phyloP scores from a whole-genome alignment of 2,113 vertebrate species.

The Marmota monax region DNA sequence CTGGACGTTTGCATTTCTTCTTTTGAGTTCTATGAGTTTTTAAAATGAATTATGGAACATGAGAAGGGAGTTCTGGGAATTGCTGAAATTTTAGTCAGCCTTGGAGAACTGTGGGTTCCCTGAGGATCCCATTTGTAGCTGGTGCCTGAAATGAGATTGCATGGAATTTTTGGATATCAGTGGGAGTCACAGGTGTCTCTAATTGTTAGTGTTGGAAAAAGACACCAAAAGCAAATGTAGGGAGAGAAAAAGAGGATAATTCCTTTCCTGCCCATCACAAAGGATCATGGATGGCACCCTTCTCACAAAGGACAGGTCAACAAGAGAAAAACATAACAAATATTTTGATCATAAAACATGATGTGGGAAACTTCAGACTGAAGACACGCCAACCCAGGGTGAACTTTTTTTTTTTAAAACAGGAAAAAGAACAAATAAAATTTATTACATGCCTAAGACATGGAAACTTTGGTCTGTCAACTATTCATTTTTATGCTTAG shows the following conservation, averaged over 20 bases:
- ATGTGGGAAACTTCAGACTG: background rate
- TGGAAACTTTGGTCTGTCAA: background rate
- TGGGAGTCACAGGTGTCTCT: background rate
- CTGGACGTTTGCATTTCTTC: too few relatives aligned
- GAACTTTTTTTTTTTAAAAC: background rate
- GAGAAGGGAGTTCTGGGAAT: background rate
- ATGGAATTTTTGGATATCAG: background rate
- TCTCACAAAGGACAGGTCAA: background rate
- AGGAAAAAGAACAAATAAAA: background rate
- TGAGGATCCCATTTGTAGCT: background rate
- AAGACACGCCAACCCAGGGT: background rate
- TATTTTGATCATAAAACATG: background rate
- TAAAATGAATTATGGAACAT: background rate
- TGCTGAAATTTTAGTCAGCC: background rate
- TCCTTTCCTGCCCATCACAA: background rate
- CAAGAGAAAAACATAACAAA: background rate
- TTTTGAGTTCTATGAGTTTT: background rate
- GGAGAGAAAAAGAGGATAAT: too few relatives aligned
- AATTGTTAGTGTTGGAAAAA: background rate
- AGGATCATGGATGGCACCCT: background rate
- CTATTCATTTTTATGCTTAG: background rate
- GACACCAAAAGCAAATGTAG: background rate
- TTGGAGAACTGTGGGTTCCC: background rate
- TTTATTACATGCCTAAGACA: slow-evolving; percentile 20
- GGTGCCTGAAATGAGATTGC: background rate